These are phyloP conservation scores for Apoda limacodes DNA, from an alignment of 2,888 invertebrate species.

Conservation along the genomic window DNA sequence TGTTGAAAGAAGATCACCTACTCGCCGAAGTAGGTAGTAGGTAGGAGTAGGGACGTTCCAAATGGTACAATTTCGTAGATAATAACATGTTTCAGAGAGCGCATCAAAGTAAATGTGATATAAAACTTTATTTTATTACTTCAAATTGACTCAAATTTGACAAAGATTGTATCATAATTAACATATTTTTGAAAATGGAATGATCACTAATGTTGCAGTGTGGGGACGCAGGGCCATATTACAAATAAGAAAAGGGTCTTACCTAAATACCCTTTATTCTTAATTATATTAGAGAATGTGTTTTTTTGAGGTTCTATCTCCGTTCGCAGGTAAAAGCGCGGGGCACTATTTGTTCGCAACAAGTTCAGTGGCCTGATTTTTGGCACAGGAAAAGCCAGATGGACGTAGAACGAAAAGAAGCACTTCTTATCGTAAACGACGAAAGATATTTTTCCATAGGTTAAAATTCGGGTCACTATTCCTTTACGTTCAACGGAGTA, in stretches of 20 bases:
- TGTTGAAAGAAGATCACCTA: conserved; percentile 8
- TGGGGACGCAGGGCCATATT: conserved; percentile 7
- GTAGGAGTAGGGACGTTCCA: conserved; percentile 17
- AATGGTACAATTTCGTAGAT: conserved; percentile 31
- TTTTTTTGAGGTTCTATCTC: no score
- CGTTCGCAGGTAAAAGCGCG: no score
- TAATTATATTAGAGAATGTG: no score
- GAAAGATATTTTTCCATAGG: no score
- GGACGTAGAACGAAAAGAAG: no score
- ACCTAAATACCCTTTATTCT: no score
- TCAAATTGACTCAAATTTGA: conserved; percentile 63
- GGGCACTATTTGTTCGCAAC: no score
- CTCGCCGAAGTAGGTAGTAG: conserved; percentile 15
- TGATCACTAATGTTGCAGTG: conserved; percentile 25
- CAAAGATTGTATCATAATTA: conserved; percentile 56
- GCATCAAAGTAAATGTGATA: conserved; percentile 64
- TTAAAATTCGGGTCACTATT: no score
- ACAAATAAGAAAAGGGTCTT: not conserved
- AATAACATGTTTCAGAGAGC: conserved; percentile 48
- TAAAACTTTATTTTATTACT: conserved; percentile 66
- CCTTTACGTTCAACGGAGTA: no score
- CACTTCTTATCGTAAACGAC: no score
- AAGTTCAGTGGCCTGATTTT: no score
- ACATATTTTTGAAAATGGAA: conserved; percentile 40
- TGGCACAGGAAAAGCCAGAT: no score